Percentiles rank a stretch among this genome's conserved stretches.
Evolutionary conservation across 37 sponge, comb jelly and placozoan genomes (phyloP).

Genomic region (Eunapius fragilis): DNA sequence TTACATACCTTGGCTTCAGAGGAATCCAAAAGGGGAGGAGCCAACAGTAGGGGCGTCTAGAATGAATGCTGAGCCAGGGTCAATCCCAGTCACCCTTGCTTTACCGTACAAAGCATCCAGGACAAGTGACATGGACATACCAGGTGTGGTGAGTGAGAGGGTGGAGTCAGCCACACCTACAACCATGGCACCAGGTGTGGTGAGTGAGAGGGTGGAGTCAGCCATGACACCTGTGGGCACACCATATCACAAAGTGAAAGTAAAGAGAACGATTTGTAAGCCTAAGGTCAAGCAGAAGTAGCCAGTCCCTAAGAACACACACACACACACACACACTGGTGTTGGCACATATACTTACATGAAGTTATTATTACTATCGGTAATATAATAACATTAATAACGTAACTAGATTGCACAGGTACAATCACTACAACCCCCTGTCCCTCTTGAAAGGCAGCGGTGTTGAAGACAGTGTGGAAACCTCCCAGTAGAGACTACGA

Average conservation of each 20-base stretch:
- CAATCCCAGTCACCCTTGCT: background rate
- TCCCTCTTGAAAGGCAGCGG: constrained; percentile 72
- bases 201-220: no score
- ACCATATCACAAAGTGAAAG: background rate
- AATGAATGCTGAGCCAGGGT: background rate
- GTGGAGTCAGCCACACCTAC: no score
- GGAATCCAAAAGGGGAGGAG: background rate
- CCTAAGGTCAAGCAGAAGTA: background rate
- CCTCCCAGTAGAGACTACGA: constrained; percentile 88
- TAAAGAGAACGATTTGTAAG: background rate
- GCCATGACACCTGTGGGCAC: no score
- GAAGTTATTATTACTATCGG: background rate
- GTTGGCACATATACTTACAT: no score
- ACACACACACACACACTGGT: no score
- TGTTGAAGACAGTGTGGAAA: constrained; percentile 72
- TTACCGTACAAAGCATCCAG: background rate
- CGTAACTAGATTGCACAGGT: background rate
- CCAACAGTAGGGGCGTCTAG: background rate
- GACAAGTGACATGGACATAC: background rate
- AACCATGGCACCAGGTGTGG: no score
- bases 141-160: no score
- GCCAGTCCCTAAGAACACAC: no score
- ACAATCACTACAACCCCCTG: constrained; percentile 14
- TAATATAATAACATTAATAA: background rate
- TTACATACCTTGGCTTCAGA: background rate